These are phyloP conservation scores for Oncorhynchus kisutch DNA, from an alignment of 2,113 vertebrate species.

Conservation along the genomic window DNA sequence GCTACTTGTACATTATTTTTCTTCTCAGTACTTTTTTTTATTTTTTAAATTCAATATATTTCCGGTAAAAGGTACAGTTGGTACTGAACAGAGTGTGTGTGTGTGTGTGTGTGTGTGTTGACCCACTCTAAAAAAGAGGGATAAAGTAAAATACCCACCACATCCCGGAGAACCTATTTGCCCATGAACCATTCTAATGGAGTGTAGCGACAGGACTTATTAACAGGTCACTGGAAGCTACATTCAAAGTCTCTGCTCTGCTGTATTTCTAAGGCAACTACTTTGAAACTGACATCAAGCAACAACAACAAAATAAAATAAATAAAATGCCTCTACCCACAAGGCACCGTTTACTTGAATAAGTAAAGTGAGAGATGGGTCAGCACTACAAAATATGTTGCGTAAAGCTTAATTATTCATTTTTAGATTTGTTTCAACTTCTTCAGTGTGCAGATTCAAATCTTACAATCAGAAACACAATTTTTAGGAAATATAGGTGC, in stretches of 20 bases:
- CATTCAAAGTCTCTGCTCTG: conserved; percentile 1
- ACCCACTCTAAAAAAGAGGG: not conserved
- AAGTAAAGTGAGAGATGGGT: not conserved
- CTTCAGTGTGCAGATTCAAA: too few species aligned
- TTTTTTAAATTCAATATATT: not conserved
- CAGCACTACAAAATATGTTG: too few species aligned
- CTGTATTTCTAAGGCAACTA: not conserved
- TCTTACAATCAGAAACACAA: too few species aligned
- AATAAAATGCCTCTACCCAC: not conserved
- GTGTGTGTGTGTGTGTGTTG: not conserved
- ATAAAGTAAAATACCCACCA: too few species aligned
- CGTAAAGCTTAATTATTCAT: too few species aligned
- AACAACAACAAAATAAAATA: not conserved
- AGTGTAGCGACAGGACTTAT: conserved; percentile 2
- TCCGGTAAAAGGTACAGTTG: not conserved
- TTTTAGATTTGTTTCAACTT: too few species aligned
- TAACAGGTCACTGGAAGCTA: conserved; percentile 8
- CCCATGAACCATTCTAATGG: conserved; percentile 12
- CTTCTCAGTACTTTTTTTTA: too few species aligned
- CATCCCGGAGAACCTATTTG: not conserved
- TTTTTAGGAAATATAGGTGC: too few species aligned
- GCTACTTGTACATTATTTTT: too few species aligned
- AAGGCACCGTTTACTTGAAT: not conserved
- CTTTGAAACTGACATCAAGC: not conserved
- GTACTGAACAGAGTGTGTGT: not conserved